Evolutionary conservation across 35 echinoderm and acorn worm species (phyloP).

Genomic region (Ophioderma brevispina): DNA sequence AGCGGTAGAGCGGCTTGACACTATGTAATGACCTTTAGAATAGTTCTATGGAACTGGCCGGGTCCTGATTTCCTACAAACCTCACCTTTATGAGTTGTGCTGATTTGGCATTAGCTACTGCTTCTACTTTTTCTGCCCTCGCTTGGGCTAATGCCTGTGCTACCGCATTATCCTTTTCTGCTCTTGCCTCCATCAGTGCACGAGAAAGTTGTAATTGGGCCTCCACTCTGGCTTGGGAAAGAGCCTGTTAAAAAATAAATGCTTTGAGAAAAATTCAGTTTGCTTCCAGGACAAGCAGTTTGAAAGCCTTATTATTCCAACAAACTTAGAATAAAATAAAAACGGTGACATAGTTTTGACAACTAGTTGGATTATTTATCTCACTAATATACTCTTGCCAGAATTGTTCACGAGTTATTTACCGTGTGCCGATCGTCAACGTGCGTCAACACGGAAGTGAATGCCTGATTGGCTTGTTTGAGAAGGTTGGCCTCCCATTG

Average conservation of each 20-base stretch:
- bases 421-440: too few species aligned
- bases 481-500: too few species aligned
- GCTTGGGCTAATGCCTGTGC: constrained; percentile 91
- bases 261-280: not conserved
- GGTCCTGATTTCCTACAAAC: too few species aligned
- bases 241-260: constrained; percentile 41
- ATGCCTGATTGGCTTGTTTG: too few species aligned
- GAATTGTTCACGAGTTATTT: not conserved
- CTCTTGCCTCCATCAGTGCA: constrained; percentile 87
- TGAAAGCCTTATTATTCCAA: not conserved
- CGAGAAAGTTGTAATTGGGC: constrained; percentile 95
- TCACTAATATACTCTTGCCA: too few species aligned
- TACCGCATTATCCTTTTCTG: constrained; percentile 94
- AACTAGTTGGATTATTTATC: too few species aligned
- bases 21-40: too few species aligned
- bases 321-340: too few species aligned
- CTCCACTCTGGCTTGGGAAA: constrained; percentile 68
- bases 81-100: constrained; percentile 97
- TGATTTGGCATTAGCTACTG: constrained; percentile 78
- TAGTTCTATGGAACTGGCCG: too few species aligned
- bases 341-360: too few species aligned
- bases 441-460: too few species aligned
- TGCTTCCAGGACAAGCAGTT: not conserved
- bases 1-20: too few species aligned
- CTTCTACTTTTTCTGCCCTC: constrained; percentile 87